Evolutionary conservation across 2,113 vertebrate genomes (phyloP).

Genomic region (Oryctolagus cuniculus): mOryCun1.1 NC_091442.1:55427501-55428000

Average conservation of each 20-base stretch:
- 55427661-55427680: too few species aligned
- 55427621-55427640: background rate
- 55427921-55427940: background rate
- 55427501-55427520: background rate
- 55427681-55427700: background rate
- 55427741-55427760: background rate
- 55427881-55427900: background rate
- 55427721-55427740: background rate
- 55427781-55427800: background rate
- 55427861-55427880: background rate
- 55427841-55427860: background rate
- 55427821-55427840: background rate
- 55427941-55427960: background rate
- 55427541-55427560: background rate
- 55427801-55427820: background rate
- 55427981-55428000: background rate
- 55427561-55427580: background rate
- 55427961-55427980: background rate
- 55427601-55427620: background rate
- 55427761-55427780: background rate
- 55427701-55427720: background rate
- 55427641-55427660: background rate
- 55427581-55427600: background rate
- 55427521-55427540: too few species aligned
- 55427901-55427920: background rate